Percentiles rank a stretch among this genome's conserved stretches.
These are phyloP conservation scores for Cryptus viduatorius DNA, from an alignment of 2,888 invertebrate genomes.

Conservation along the genomic window DNA sequence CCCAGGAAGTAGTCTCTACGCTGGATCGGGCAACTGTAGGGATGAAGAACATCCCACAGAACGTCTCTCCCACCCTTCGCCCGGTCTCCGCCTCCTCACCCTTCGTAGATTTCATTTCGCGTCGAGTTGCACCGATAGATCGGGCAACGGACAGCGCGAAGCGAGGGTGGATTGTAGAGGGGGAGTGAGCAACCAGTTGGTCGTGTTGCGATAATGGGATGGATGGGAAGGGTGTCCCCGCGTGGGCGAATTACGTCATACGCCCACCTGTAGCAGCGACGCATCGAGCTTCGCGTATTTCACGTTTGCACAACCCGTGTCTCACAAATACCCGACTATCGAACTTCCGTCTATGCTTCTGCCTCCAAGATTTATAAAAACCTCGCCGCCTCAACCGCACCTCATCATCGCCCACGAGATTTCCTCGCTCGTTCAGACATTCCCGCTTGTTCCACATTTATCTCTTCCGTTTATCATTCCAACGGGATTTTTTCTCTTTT, in stretches of 20 bases:
- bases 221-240: slow-evolving; percentile 74
- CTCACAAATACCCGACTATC: background rate
- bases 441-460: background rate
- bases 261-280: slow-evolving; percentile 81
- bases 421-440: slow-evolving; percentile 10
- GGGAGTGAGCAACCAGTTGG: slow-evolving; percentile 56
- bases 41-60: background rate
- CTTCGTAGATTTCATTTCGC: slow-evolving; percentile 1
- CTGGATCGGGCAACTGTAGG: background rate
- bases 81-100: background rate
- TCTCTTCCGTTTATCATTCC: background rate
- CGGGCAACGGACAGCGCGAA: slow-evolving; percentile 6
- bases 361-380: background rate
- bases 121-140: slow-evolving; percentile 1
- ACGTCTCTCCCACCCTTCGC: background rate
- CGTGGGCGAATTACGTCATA: slow-evolving; percentile 83
- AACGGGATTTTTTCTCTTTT: background rate
- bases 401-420: slow-evolving; percentile 15
- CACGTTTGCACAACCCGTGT: slow-evolving; percentile 70
- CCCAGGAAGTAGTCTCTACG: background rate
- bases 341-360: background rate
- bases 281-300: slow-evolving; percentile 66
- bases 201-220: slow-evolving; percentile 75
- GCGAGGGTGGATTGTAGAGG: slow-evolving; percentile 1
- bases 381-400: background rate